Conservation (phyloP, 2,888 invertebrate species). For the Athalia rosae region DNA sequence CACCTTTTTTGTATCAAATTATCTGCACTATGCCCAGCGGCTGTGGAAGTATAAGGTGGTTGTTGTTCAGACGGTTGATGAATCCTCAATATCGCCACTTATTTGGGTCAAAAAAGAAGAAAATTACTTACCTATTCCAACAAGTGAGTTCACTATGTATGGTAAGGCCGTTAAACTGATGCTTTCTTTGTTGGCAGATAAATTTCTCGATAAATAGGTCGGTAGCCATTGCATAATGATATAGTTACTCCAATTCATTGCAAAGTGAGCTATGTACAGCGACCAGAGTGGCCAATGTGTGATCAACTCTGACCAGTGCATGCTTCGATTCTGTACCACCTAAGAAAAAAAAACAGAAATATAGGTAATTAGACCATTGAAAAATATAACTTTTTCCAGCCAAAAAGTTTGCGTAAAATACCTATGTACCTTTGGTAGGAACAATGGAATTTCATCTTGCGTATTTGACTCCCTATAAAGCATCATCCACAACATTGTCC, state of each 20-base stretch:
- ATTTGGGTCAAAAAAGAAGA: neutral
- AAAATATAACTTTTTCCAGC: neutral
- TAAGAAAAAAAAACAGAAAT: constrained; percentile 56
- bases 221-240: constrained; percentile 89
- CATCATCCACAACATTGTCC: constrained; percentile 80
- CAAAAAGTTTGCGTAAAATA: constrained; percentile 26
- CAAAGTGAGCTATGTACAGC: constrained; percentile 84
- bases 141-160: constrained; percentile 83
- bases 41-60: constrained; percentile 66
- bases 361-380: neutral
- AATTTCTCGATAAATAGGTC: constrained; percentile 80
- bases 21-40: constrained; percentile 84
- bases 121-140: constrained; percentile 78
- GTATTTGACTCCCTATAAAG: constrained; percentile 78
- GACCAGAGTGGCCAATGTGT: constrained; percentile 83
- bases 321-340: constrained; percentile 76
- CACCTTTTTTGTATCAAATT: constrained; percentile 78
- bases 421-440: constrained; percentile 76
- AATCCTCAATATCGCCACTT: neutral
- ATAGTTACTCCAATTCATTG: constrained; percentile 88
- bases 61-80: neutral
- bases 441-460: constrained; percentile 77
- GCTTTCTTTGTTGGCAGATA: constrained; percentile 81
- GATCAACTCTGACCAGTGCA: constrained; percentile 81
- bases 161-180: constrained; percentile 85